Evolutionary conservation across 2,797 vertebrate genomes (phyloP).

Genomic region (Megalops cyprinoides): DNA sequence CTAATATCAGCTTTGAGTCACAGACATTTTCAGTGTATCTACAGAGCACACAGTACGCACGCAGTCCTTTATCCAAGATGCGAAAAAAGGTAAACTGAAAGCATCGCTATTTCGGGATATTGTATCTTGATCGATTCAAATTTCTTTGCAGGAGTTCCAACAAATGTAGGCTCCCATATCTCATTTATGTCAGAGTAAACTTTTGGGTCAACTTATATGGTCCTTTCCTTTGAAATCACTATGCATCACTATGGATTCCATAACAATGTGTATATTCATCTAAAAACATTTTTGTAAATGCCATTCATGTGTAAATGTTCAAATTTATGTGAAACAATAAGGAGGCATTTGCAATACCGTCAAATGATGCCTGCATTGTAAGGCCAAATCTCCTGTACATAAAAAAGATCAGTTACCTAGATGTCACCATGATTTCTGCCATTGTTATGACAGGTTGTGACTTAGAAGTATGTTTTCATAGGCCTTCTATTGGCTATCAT

Average conservation of each 20-base stretch:
- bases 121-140: slow-evolving; percentile 52
- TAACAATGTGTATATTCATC: background rate
- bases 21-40: slow-evolving; percentile 73
- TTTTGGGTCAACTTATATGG: no score
- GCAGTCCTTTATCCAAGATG: slow-evolving; percentile 81
- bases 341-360: no score
- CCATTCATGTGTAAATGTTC: background rate
- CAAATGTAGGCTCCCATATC: background rate
- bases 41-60: slow-evolving; percentile 82
- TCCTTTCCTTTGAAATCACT: no score
- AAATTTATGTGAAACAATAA: no score
- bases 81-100: slow-evolving; percentile 46
- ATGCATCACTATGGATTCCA: no score
- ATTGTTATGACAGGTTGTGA: background rate
- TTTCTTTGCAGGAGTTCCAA: slow-evolving; percentile 5
- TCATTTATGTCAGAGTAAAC: background rate
- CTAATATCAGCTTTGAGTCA: slow-evolving; percentile 78
- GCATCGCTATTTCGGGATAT: slow-evolving; percentile 23
- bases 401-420: background rate
- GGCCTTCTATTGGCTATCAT: background rate
- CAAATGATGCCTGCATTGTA: no score
- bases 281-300: background rate
- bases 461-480: background rate
- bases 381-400: no score
- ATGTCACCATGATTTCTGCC: background rate